Percentiles rank a stretch among this genome's conserved stretches.
Conservation (phyloP, 2,797 vertebrate species). For the Graptemys geographica region DNA sequence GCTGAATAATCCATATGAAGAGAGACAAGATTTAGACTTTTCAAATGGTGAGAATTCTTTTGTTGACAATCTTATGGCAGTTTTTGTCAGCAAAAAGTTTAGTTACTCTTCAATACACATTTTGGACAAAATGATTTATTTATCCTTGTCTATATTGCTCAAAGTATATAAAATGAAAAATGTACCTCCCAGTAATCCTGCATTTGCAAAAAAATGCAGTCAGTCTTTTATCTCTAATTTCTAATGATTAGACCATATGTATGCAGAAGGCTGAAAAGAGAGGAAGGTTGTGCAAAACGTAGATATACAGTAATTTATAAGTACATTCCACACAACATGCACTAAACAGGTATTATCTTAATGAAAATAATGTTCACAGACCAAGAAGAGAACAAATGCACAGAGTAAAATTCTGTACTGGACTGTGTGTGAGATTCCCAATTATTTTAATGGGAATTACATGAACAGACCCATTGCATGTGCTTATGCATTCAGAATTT, state of each 20-base stretch:
- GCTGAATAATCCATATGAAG: rapidly evolving
- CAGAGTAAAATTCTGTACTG: rapidly evolving
- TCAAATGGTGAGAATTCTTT: not conserved
- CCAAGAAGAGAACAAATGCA: not conserved
- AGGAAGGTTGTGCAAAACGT: not conserved
- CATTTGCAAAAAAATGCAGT: not conserved
- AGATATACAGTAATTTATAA: not conserved
- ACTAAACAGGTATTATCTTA: not conserved
- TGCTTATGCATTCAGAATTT: not conserved
- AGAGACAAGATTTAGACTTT: rapidly evolving
- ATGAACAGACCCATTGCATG: not conserved
- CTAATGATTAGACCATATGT: not conserved
- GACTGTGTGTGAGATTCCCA: rapidly evolving
- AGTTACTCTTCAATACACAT: not conserved
- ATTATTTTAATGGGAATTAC: not conserved
- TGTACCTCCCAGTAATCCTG: not conserved
- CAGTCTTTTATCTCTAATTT: not conserved
- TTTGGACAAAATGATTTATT: not conserved
- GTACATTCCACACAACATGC: not conserved
- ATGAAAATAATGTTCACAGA: not conserved
- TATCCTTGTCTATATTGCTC: not conserved
- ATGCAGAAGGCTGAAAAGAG: not conserved
- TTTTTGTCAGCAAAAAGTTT: not conserved
- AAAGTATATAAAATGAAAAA: not conserved
- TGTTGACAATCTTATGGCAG: not conserved